phyloP scores from a whole-genome alignment of 2,113 vertebrate species.

The Urocitellus parryii region DNA sequence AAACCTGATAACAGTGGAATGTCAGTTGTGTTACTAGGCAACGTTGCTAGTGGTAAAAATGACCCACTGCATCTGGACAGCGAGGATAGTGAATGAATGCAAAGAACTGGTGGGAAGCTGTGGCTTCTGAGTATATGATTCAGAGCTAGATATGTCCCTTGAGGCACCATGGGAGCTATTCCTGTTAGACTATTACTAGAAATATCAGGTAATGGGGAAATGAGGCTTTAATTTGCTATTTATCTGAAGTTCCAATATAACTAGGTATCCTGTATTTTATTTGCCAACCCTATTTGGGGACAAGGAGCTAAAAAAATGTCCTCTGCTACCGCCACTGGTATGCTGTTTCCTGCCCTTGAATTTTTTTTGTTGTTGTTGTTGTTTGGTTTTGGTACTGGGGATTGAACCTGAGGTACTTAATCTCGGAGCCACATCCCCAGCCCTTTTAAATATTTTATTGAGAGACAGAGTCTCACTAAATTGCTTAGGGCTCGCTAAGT shows the following conservation, averaged over 20 bases:
- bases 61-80: neutral
- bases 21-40: constrained; percentile 1
- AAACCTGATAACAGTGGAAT: neutral
- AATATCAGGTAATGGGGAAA: neutral
- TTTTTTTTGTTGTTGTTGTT: neutral
- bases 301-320: neutral
- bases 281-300: neutral
- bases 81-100: neutral
- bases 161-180: neutral
- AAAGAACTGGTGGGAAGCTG: neutral
- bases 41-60: neutral
- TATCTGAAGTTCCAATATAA: neutral
- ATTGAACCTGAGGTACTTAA: too few species aligned
- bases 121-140: neutral
- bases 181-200: neutral
- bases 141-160: neutral
- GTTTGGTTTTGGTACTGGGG: too few species aligned
- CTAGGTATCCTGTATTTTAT: neutral
- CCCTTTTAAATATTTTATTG: too few species aligned
- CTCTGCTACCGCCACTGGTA: neutral
- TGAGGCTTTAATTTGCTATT: neutral
- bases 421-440: too few species aligned
- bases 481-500: too few species aligned
- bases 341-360: neutral
- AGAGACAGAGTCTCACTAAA: too few species aligned